Percentiles rank a stretch among this genome's conserved stretches.
Evolutionary conservation across 2,888 invertebrate species (phyloP).

Genomic region (Latrodectus elegans): DNA sequence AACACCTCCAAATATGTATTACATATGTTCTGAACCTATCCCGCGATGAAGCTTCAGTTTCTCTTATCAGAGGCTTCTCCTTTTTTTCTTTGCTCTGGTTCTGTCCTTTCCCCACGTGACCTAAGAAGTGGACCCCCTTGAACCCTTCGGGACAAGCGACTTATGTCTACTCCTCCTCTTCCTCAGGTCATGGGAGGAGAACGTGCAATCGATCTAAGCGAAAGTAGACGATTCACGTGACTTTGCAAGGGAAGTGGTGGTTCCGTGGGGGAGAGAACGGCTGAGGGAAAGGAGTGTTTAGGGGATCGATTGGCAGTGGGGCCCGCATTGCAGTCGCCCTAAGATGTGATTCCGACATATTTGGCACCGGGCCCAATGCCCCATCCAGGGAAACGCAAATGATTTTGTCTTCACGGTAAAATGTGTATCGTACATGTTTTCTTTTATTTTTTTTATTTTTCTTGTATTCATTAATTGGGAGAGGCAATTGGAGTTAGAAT

Average conservation of each 20-base stretch:
- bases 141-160: slow-evolving; percentile 39
- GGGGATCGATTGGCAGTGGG: slow-evolving; percentile 49
- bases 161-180: slow-evolving; percentile 46
- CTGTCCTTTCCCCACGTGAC: slow-evolving; percentile 8
- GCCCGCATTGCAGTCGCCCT: slow-evolving; percentile 66
- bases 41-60: too few relatives aligned
- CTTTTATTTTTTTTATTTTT: background rate
- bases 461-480: slow-evolving; percentile 8
- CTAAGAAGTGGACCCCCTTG: slow-evolving; percentile 10
- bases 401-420: background rate
- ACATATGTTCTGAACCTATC: too few relatives aligned
- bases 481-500: background rate
- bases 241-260: slow-evolving; percentile 1
- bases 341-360: slow-evolving; percentile 8
- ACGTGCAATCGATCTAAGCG: slow-evolving; percentile 54
- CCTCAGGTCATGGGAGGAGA: slow-evolving; percentile 3
- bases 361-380: slow-evolving; percentile 64
- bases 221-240: slow-evolving; percentile 62
- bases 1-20: too few relatives aligned
- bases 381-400: background rate
- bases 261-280: slow-evolving; percentile 10
- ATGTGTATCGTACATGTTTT: slow-evolving; percentile 7
- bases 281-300: background rate
- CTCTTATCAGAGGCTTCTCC: too few relatives aligned
- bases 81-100: background rate